A percentile compares a stretch with the other conserved stretches of the same genome.
phyloP scores from a whole-genome alignment of 2,888 invertebrate species.

The Apamea anceps region DNA sequence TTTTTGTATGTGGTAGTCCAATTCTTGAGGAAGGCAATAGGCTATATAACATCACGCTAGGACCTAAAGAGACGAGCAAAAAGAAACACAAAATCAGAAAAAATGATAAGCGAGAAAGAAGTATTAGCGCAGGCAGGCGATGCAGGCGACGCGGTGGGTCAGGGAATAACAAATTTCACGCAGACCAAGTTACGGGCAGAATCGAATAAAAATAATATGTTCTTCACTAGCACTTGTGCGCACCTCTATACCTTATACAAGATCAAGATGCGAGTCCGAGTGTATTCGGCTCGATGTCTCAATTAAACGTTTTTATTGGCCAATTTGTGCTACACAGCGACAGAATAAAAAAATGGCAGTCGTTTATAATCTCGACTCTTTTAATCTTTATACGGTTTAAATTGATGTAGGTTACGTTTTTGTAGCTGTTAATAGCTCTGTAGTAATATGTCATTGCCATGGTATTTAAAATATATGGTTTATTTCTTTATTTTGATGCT shows the following conservation, averaged over 20 bases:
- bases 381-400: conserved; percentile 57
- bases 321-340: conserved; percentile 75
- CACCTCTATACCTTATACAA: conserved; percentile 66
- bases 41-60: too few species aligned
- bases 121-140: too few species aligned
- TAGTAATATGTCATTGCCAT: conserved; percentile 25
- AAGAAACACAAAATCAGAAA: too few species aligned
- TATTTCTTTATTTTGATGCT: background rate
- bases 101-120: too few species aligned
- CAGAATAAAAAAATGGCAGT: conserved; percentile 61
- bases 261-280: conserved; percentile 78
- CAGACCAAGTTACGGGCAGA: too few species aligned
- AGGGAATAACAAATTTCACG: too few species aligned
- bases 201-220: background rate
- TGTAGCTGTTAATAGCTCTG: conserved; percentile 34
- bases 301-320: conserved; percentile 83
- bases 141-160: too few species aligned
- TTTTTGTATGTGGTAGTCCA: too few species aligned
- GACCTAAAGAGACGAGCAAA: too few species aligned
- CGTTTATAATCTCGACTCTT: conserved; percentile 54
- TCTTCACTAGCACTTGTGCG: conserved; percentile 57
- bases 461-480: background rate
- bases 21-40: too few species aligned
- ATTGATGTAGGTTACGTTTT: conserved; percentile 59
- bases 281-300: conserved; percentile 81